phyloP scores from a whole-genome alignment of 2,888 invertebrate species.

The Apantesis nais region DNA sequence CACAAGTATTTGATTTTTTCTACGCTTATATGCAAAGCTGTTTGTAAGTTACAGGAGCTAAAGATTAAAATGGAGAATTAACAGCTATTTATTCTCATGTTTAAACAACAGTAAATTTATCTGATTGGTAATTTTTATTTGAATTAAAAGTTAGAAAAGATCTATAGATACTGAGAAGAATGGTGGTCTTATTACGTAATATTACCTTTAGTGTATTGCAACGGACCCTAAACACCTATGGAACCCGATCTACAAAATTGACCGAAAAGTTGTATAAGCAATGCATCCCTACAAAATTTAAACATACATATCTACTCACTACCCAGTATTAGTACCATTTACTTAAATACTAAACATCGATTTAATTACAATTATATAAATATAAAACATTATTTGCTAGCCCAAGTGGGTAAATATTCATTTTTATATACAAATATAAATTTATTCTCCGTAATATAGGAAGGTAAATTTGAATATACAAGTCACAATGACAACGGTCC shows the following conservation, averaged over 20 bases:
- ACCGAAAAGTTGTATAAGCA: constrained; percentile 49
- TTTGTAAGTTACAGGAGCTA: background rate
- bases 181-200: constrained; percentile 27
- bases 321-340: constrained; percentile 67
- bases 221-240: constrained; percentile 35
- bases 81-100: background rate
- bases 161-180: constrained; percentile 4
- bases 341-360: constrained; percentile 52
- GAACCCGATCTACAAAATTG: constrained; percentile 49
- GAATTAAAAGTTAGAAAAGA: too few species aligned
- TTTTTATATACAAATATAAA: constrained; percentile 70
- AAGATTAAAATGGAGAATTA: background rate
- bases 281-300: constrained; percentile 47
- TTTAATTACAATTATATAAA: constrained; percentile 54
- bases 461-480: constrained; percentile 61
- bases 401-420: constrained; percentile 57
- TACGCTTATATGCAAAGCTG: too few species aligned
- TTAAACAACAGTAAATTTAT: background rate
- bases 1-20: background rate
- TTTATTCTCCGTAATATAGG: constrained; percentile 57
- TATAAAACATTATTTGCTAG: constrained; percentile 58
- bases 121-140: too few species aligned
- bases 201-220: constrained; percentile 25
- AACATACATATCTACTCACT: constrained; percentile 50
- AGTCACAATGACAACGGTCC: constrained; percentile 57